Percentiles rank a stretch among this genome's conserved stretches.
Evolutionary conservation across 2,113 vertebrate genomes (phyloP).

Genomic region (Siniperca chuatsi): DNA sequence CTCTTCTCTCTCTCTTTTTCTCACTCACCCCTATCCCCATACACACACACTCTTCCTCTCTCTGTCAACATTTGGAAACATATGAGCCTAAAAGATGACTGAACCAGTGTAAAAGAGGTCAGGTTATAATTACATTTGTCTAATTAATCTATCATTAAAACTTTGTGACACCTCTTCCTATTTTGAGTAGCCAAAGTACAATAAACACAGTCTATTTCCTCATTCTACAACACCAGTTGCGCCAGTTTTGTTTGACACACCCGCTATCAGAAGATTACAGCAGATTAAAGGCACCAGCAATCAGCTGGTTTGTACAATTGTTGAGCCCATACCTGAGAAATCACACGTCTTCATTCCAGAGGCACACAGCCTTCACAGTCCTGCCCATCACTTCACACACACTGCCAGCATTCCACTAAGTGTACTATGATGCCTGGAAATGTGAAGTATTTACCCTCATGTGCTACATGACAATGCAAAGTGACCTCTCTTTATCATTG

Average conservation of each 20-base stretch:
- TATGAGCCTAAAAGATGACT: neutral
- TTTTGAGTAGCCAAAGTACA: neutral
- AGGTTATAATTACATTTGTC: neutral
- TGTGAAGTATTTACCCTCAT: conserved; percentile 11
- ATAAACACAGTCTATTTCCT: conserved; percentile 40
- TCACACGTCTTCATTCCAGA: conserved; percentile 54
- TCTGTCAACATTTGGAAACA: conserved; percentile 13
- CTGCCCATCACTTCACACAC: neutral
- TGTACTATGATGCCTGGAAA: neutral
- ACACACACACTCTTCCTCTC: neutral
- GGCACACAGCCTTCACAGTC: neutral
- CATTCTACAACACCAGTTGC: conserved; percentile 66
- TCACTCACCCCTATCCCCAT: neutral
- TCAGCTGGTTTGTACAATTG: conserved; percentile 27
- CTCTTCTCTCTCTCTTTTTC: conserved; percentile 9
- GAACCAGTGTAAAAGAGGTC: conserved; percentile 1
- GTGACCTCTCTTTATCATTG: conserved; percentile 31
- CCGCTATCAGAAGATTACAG: neutral
- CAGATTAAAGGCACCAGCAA: conserved; percentile 4
- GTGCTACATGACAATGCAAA: neutral
- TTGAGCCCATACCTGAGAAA: conserved; percentile 24
- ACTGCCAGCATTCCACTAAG: conserved; percentile 3
- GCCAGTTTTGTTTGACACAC: conserved; percentile 55
- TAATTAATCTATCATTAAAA: neutral
- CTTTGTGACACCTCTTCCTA: neutral